Conservation (phyloP, 2,797 vertebrate species). For the Rhodeus uyekii region DNA sequence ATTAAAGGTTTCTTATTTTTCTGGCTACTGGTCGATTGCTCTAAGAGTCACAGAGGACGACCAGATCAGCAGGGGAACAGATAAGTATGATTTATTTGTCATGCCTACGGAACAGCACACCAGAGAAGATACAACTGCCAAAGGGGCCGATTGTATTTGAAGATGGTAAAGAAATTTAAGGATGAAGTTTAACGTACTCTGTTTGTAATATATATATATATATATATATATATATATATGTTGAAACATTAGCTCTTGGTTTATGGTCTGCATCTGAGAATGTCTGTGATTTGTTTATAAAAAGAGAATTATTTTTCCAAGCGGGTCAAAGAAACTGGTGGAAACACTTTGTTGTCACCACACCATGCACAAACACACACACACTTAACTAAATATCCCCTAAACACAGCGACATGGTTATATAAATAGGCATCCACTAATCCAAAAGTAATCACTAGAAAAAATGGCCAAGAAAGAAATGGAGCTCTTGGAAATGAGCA, state of each 20-base stretch:
- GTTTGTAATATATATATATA: conserved; percentile 42
- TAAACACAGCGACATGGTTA: conserved; percentile 10
- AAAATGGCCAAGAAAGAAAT: conserved; percentile 26
- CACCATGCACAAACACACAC: conserved; percentile 2
- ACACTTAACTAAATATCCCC: not conserved
- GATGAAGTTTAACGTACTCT: conserved; percentile 34
- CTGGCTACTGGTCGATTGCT: conserved; percentile 20
- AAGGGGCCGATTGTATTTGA: conserved; percentile 56
- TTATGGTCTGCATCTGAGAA: conserved; percentile 56
- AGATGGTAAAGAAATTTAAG: conserved; percentile 58
- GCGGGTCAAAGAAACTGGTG: conserved; percentile 3
- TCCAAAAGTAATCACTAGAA: conserved; percentile 20
- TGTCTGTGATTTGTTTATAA: conserved; percentile 56
- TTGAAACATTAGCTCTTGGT: conserved; percentile 61
- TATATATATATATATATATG: too few species aligned
- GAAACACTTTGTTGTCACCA: conserved; percentile 19
- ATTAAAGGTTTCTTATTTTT: conserved; percentile 40
- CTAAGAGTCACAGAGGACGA: conserved; percentile 23
- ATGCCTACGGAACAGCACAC: conserved; percentile 53
- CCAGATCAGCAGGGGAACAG: conserved; percentile 60
- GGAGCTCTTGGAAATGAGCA: conserved; percentile 41
- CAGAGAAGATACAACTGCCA: conserved; percentile 33
- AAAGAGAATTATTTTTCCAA: conserved; percentile 45
- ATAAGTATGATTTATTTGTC: conserved; percentile 67
- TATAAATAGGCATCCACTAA: conserved; percentile 24